A percentile compares a stretch with the other conserved stretches of the same genome.
Conservation (phyloP, 2,797 vertebrate genomes). For the Gymnodraco acuticeps region DNA sequence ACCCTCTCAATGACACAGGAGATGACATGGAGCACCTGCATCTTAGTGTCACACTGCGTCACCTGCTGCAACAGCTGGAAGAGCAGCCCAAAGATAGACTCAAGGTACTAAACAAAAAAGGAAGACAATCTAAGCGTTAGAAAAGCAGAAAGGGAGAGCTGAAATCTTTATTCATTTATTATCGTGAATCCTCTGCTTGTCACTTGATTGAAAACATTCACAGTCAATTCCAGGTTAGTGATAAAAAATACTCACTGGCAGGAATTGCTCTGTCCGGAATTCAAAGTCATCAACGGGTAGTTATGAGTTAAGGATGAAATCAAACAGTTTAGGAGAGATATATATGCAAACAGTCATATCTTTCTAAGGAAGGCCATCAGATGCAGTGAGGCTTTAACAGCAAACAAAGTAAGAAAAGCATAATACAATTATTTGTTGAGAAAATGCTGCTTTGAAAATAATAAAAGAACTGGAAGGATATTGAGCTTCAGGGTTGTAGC, state of each 20-base stretch:
- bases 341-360: neutral
- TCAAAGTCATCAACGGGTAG: conserved; percentile 98
- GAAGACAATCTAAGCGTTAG: neutral
- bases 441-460: neutral
- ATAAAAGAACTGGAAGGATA: conserved; percentile 88
- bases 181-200: too few relatives aligned
- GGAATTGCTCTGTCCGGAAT: conserved; percentile 96
- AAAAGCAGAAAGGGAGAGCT: neutral
- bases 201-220: neutral
- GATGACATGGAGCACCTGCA: conserved; percentile 97
- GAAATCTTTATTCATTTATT: neutral
- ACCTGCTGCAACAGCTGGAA: conserved; percentile 97
- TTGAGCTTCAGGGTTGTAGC: conserved; percentile 97
- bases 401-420: neutral
- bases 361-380: neutral
- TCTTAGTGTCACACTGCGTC: conserved; percentile 97
- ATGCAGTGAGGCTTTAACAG: neutral
- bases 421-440: neutral
- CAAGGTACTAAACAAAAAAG: conserved; percentile 88
- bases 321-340: conserved; percentile 10
- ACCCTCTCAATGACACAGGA: conserved; percentile 98
- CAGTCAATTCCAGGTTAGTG: neutral
- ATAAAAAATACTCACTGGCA: conserved; percentile 88
- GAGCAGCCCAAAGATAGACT: conserved; percentile 93
- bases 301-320: conserved; percentile 83